Percentiles rank a stretch among this genome's conserved stretches.
Evolutionary conservation across 2,797 vertebrate genomes (phyloP).

Genomic region (Siniperca undulata): DNA sequence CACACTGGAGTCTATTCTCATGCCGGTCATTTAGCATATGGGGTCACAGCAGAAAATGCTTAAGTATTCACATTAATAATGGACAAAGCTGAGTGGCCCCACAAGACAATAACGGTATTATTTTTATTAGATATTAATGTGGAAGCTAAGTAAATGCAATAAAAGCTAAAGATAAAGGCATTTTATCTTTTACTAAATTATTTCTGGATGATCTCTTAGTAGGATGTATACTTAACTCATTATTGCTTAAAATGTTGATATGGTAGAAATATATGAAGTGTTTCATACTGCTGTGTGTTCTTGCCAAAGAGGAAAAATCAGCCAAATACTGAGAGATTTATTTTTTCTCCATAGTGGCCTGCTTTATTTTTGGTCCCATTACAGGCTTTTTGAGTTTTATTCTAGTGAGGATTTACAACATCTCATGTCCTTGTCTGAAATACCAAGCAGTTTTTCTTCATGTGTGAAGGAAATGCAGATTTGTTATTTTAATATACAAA

Average conservation of each 20-base stretch:
- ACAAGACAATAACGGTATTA: not conserved
- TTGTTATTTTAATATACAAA: not conserved
- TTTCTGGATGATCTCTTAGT: not conserved
- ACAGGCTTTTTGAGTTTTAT: not conserved
- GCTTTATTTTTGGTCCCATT: not conserved
- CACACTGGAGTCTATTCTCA: not conserved
- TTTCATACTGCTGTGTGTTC: not conserved
- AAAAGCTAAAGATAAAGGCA: not conserved
- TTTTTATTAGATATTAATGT: not conserved
- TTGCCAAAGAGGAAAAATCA: accelerated
- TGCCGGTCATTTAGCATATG: too few species aligned
- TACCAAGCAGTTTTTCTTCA: not conserved
- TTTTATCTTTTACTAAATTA: not conserved
- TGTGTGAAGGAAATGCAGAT: not conserved
- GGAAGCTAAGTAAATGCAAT: not conserved
- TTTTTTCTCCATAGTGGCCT: not conserved
- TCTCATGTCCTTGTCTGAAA: not conserved
- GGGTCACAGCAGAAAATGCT: not conserved
- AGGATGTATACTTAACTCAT: not conserved
- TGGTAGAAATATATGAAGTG: not conserved
- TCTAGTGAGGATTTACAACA: not conserved
- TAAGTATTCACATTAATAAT: not conserved
- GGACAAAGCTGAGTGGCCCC: not conserved
- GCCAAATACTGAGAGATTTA: not conserved
- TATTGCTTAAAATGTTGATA: not conserved